phyloP scores from a whole-genome alignment of 2,888 invertebrate genomes.

The Athetis lepigone region DNA sequence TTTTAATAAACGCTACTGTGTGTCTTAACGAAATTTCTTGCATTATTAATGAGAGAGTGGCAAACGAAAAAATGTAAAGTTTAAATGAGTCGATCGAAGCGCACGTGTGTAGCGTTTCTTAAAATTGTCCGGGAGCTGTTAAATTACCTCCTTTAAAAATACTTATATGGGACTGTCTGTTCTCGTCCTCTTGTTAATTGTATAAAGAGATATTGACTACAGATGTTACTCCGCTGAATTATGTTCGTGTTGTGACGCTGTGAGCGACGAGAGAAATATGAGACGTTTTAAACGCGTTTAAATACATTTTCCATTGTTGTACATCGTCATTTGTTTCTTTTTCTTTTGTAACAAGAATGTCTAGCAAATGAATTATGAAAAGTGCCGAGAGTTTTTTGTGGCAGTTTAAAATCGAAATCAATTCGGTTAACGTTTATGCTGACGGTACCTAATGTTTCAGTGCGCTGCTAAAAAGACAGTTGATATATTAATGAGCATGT shows the following conservation, averaged over 20 bases:
- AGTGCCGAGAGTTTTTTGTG: conserved; percentile 63
- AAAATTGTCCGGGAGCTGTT: conserved; percentile 73
- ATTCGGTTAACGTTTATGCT: conserved; percentile 68
- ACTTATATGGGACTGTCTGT: conserved; percentile 82
- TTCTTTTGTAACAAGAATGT: conserved; percentile 65
- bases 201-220: conserved; percentile 87
- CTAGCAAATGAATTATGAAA: conserved; percentile 74
- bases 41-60: conserved; percentile 43
- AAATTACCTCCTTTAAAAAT: conserved; percentile 86
- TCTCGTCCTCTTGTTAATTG: conserved; percentile 86
- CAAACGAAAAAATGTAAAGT: conserved; percentile 39
- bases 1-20: conserved; percentile 41
- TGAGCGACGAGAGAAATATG: conserved; percentile 85
- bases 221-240: conserved; percentile 86
- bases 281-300: conserved; percentile 79
- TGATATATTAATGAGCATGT: conserved; percentile 90
- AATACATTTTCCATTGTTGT: conserved; percentile 76
- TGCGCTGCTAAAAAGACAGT: conserved; percentile 87
- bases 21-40: conserved; percentile 40
- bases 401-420: conserved; percentile 66
- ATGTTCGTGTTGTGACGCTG: conserved; percentile 78
- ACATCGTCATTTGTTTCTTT: conserved; percentile 60
- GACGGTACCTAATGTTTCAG: conserved; percentile 81
- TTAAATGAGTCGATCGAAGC: conserved; percentile 41
- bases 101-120: conserved; percentile 68